Base-by-base conservation (phyloP, 1,140 invertebrate species). In the Drosophila quadrilineata region DNA sequence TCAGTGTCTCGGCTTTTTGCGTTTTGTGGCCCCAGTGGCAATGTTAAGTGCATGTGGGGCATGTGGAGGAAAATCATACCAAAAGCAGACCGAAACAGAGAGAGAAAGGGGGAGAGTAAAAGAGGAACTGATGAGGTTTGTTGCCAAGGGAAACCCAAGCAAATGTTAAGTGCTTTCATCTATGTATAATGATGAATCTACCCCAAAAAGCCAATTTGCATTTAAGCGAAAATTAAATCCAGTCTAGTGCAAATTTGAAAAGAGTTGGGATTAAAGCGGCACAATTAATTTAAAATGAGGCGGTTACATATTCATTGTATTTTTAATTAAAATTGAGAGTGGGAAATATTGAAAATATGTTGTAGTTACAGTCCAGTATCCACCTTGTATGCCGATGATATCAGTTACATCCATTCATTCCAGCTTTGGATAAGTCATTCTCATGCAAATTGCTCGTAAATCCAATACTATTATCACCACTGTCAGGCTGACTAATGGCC, bases 1-100 rank as follows among this genome's bases (percentile, higher is more conserved):
- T 57, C 67, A 65, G 19, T 58, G 36, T 45, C 31, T 57, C 38
- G 31, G 10, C 29, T n/a, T n/a, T n/a, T n/a, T n/a, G n/a, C n/a
- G n/a, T n/a, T n/a, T n/a, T n/a, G n/a, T 43, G 40, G 36, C 35
- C 21, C 17, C 6, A 8, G 16, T 21, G 41, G 5, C 46, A 59
- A 45, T 54, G 49, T 63, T 50, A 68, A 68, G 59, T 49, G 50
- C 50, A 35, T 22, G 19, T 19, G 14, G n/a, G 28, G 36, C 16
- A 19, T 19, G 43, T 12, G 14, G 17, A n/a, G n/a, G n/a, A n/a
- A n/a, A n/a, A n/a, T n/a, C n/a, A n/a, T n/a, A n/a, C 46, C 29
- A 33, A 28, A 12, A 3, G n/a, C 21, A 21, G 22, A 8, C 29
- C n/a, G n/a, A n/a, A 33, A n/a, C n/a, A n/a, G 12, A 14, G 9